Percentiles rank a stretch among this genome's conserved stretches.
Conservation (phyloP, 2,113 vertebrate genomes). For the Cinclus cinclus region DNA sequence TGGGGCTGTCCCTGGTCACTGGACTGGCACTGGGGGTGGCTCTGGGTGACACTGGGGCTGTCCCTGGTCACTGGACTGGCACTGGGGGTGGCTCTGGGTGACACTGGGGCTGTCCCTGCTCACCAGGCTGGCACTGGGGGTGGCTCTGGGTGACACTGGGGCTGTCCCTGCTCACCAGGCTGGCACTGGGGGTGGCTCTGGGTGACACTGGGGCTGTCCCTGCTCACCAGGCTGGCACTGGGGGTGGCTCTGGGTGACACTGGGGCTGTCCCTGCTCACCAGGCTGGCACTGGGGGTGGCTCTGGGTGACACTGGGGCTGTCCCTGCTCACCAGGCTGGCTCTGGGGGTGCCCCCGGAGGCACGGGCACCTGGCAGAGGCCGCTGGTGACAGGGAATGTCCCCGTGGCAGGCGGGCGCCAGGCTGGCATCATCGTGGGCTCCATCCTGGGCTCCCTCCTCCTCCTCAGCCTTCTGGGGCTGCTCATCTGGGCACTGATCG, state of each 20-base stretch:
- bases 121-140: background rate
- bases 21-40: background rate
- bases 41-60: background rate
- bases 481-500: conserved; percentile 80
- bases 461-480: conserved; percentile 80
- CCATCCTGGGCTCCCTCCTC: conserved; percentile 82
- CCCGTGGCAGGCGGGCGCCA: conserved; percentile 36
- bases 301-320: too few relatives aligned
- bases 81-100: too few relatives aligned
- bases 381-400: background rate
- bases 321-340: background rate
- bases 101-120: too few relatives aligned
- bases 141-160: background rate
- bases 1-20: too few relatives aligned
- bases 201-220: background rate
- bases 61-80: background rate
- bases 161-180: too few relatives aligned
- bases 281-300: background rate
- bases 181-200: too few relatives aligned
- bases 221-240: too few relatives aligned
- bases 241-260: background rate
- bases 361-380: background rate
- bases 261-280: too few relatives aligned
- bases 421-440: conserved; percentile 80
- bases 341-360: too few relatives aligned